Conservation (phyloP, 64 coral and sea anemone species). For the Stichodactyla mertensii region DNA sequence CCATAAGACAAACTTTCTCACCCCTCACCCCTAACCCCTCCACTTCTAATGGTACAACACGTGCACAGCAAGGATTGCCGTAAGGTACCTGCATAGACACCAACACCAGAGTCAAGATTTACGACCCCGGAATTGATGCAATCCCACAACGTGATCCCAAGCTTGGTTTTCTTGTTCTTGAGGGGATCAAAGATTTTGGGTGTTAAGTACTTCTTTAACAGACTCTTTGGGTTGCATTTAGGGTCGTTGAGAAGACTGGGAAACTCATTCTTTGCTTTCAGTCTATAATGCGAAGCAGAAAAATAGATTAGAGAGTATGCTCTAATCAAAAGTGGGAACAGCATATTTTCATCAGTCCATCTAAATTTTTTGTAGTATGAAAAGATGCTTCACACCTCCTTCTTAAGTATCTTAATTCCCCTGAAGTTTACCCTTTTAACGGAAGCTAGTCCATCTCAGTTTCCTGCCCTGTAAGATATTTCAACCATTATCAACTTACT, state of each 20-base stretch:
- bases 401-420: too few relatives aligned
- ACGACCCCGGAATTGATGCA: constrained; percentile 23
- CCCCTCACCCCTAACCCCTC: too few relatives aligned
- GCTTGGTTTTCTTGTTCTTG: constrained; percentile 14
- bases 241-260: background rate
- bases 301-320: background rate
- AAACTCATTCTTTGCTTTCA: constrained; percentile 1
- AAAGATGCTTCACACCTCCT: too few relatives aligned
- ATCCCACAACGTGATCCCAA: constrained; percentile 1
- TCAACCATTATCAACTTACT: too few relatives aligned
- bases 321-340: too few relatives aligned
- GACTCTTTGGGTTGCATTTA: constrained; percentile 10
- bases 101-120: constrained; percentile 18
- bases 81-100: constrained; percentile 5
- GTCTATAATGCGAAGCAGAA: background rate
- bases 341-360: too few relatives aligned
- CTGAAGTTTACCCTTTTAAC: too few relatives aligned
- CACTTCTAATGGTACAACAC: too few relatives aligned
- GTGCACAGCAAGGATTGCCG: background rate
- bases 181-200: background rate
- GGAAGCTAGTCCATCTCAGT: too few relatives aligned
- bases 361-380: too few relatives aligned
- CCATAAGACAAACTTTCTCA: too few relatives aligned
- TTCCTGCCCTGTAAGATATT: too few relatives aligned
- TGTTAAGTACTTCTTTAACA: constrained; percentile 2